These are phyloP conservation scores for Cladorhizidae sp. DNA, from an alignment of 37 sponge, comb jelly and placozoan species.

Conservation along the genomic window DNA sequence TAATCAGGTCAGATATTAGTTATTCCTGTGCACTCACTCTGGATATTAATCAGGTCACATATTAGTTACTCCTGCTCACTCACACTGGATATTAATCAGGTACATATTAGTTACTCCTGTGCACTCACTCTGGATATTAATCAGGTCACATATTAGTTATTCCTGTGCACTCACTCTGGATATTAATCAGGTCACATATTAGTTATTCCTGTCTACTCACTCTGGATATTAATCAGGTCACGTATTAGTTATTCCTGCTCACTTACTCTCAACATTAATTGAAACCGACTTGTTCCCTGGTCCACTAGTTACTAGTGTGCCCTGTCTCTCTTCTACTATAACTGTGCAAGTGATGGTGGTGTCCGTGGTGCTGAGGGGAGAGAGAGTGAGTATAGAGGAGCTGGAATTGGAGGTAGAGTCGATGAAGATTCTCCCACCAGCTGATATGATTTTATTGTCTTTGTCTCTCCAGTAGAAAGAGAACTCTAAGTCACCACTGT, in stretches of 20 bases:
- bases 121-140: too few relatives aligned
- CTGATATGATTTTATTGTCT: not conserved
- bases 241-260: not conserved
- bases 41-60: too few relatives aligned
- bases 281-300: not conserved
- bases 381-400: conserved; percentile 7
- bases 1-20: too few relatives aligned
- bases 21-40: too few relatives aligned
- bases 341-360: conserved; percentile 22
- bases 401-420: not conserved
- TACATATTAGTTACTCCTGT: too few relatives aligned
- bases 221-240: not conserved
- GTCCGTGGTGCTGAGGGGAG: conserved; percentile 22
- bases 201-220: not conserved
- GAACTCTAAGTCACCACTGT: not conserved
- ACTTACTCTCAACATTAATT: conserved; percentile 11
- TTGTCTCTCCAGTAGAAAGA: not conserved
- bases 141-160: too few relatives aligned
- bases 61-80: too few relatives aligned
- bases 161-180: too few relatives aligned
- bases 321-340: not conserved
- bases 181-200: too few relatives aligned
- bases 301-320: not conserved
- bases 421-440: conserved; percentile 7
- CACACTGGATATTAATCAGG: too few relatives aligned